Base-by-base conservation (phyloP, 2,888 invertebrate species). In the Zygothrica quintamaculata region DNA sequence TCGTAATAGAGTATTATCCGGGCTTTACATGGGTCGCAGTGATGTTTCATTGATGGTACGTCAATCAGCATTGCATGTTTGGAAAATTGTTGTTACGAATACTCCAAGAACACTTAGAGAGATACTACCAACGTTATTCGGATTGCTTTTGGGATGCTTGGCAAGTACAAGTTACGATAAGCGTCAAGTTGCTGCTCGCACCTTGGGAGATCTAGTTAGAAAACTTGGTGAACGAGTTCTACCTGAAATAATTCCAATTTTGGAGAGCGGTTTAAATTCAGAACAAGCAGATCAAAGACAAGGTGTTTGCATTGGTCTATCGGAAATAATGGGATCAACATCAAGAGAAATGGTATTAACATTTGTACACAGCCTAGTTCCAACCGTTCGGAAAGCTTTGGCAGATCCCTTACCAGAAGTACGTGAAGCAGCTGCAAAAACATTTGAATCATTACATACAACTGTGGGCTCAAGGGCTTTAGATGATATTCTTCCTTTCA, bases 21-120 rank as follows among this genome's bases (percentile, higher is more conserved):
- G 98, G 0, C 92, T 99, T 36, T 99, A 99, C 90, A 98, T 99
- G 97, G 98, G 98, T 1, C 93, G 99, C 55, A 98, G 98, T 48
- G 99, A 99, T 89, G 98, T 98, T 0, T 98, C 99, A 1, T 92
- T 99, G 47, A 96, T 98, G 95, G 99, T 99, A 16, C 94, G 99
- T 0, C 99, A 99, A 92, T 97, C 99, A 0, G 98, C 99, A 6
- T 93, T 99, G 56, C 99, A 99, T 90, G 99, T 99, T 0, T 99
- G 99, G 99, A 99, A 99, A 93, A 97, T 99, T 74, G 98, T 99
- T 1, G 99, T 99, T 1, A 97, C 98, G 0, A 99, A 99, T 90
- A 99, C 99, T 0, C 99, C 99, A 0, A 94, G 98, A 89, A 99
- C 99, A 0, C 92, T 99, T 39, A 93, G 98, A 65, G 99, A 99